These are phyloP conservation scores for Austrolebias charrua DNA, from an alignment of 2,797 vertebrate species.

Conservation along the genomic window DNA sequence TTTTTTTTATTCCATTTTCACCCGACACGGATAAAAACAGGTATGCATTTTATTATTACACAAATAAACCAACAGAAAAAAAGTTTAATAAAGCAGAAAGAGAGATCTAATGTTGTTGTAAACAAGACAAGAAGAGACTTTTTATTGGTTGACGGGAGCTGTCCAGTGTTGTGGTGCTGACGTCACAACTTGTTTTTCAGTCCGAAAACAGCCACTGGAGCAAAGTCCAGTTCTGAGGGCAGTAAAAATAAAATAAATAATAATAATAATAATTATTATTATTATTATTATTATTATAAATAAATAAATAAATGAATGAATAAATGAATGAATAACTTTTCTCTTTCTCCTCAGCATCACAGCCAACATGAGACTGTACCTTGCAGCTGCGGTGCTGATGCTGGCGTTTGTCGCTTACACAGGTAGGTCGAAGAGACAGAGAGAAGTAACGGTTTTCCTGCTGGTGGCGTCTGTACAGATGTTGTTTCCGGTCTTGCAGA, in stretches of 20 bases:
- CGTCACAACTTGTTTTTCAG: background rate
- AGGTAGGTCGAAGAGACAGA: constrained; percentile 60
- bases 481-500: constrained; percentile 42
- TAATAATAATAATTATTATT: no score
- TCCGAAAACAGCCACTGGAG: no score
- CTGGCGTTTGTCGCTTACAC: constrained; percentile 75
- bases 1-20: constrained; percentile 32
- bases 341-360: constrained; percentile 12
- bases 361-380: constrained; percentile 75
- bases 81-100: background rate
- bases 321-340: background rate
- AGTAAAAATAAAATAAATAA: no score
- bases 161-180: constrained; percentile 44
- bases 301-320: no score
- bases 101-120: background rate
- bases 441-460: no score
- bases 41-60: constrained; percentile 54
- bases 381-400: constrained; percentile 78
- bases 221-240: no score
- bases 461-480: background rate
- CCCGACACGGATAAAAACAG: constrained; percentile 54
- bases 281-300: no score
- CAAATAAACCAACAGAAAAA: background rate
- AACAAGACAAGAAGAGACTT: no score
- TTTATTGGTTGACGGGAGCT: constrained; percentile 19